Base-by-base conservation (phyloP, 2,113 vertebrate genomes). In the Equus quagga region DNA sequence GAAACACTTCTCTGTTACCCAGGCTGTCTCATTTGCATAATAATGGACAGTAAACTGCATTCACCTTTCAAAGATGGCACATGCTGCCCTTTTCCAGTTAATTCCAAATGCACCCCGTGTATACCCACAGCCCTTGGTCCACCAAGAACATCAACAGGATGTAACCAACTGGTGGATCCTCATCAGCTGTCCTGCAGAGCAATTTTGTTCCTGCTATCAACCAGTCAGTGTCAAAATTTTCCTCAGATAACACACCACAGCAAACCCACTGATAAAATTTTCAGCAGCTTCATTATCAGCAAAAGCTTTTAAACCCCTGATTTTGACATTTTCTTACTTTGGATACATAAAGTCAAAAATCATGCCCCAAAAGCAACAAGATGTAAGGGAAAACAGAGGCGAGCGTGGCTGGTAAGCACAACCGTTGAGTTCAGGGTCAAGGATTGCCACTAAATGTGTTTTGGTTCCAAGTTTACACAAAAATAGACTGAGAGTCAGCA, bases 261-360 rank as follows among this genome's bases (percentile, higher is more conserved):
- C 82, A 56, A 73, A 18, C 28, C 75, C 46, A 41, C 19, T 0
- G 18, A 7, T 3, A n/a, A 21, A 1, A 28, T 41, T 62, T 41
- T 36, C 82, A 51, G 41, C 8, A 73, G 58, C 19, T 33, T 67
- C 8, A 2, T 33, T 26, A 67, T 33, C 60, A 24, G 58, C 82
- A 44, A 31, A 67, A 60, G n/a, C 18, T 11, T 44, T 49, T 49
- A n/a, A 17, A 73, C 17, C 36, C 75, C 60, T 2, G 1, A 14
- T 91, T 64, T 69, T 67, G 85, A n/a, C 56, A 36, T 81, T 64
- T 82, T 65, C 56, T 24, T 51, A 51, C 33, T 82, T 78, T 51
- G 9, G 69, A 67, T 6, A 64, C 70, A 28, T 28, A 36, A 79
- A 94, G 41, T 28, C n/a, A 13, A 82, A 60, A 54, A 15, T 21